A percentile compares a stretch with the other conserved stretches of the same genome.
Evolutionary conservation across 2,113 vertebrate species (phyloP).

Genomic region (Pluvianellus socialis): DNA sequence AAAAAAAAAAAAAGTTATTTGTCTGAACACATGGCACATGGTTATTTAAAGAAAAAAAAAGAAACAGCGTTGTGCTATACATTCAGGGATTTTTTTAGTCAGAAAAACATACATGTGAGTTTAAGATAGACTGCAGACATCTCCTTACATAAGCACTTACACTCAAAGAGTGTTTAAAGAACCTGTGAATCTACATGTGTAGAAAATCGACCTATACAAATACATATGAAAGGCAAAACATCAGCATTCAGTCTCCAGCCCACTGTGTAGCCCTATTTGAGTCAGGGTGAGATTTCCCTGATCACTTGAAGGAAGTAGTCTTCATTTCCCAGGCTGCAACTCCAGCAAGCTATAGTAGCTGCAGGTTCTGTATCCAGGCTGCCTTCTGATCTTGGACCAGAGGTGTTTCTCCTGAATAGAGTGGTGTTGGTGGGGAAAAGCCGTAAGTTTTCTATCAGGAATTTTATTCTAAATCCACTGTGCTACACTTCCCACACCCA

Average conservation of each 20-base stretch:
- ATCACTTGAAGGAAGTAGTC: not conserved
- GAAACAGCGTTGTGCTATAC: not conserved
- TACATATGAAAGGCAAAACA: not conserved
- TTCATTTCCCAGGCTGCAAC: not conserved
- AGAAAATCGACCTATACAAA: not conserved
- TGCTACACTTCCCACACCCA: not conserved
- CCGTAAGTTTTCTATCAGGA: not conserved
- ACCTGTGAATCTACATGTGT: not conserved
- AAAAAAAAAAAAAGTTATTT: too few relatives aligned
- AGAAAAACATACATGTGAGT: not conserved
- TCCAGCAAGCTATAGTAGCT: not conserved
- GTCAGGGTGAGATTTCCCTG: not conserved
- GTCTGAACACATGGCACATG: not conserved
- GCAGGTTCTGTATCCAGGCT: not conserved
- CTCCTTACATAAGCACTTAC: not conserved
- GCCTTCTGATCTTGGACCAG: not conserved
- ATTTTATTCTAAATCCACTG: not conserved
- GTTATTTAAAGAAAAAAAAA: not conserved
- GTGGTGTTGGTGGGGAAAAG: rapidly evolving
- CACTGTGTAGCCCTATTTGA: rapidly evolving
- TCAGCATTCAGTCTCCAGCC: not conserved
- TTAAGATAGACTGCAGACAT: not conserved
- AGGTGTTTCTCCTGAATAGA: not conserved
- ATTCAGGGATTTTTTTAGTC: not conserved
- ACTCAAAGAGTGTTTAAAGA: not conserved